Conservation (phyloP, 2,888 invertebrate genomes). For the Hoplodrina blanda region DNA sequence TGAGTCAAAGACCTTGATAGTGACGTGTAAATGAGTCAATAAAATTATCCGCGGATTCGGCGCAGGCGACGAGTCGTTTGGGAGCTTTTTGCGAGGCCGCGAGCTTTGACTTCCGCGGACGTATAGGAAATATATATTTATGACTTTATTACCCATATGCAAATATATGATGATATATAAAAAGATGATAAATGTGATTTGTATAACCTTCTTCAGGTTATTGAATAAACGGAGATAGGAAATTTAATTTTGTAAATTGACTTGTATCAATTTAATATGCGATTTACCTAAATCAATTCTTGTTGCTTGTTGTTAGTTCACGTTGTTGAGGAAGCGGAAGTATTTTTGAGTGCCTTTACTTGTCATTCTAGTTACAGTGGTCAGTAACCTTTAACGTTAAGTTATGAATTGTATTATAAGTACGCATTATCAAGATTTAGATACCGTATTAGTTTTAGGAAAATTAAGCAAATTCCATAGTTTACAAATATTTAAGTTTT, state of each 20-base stretch:
- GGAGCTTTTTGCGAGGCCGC: constrained; percentile 63
- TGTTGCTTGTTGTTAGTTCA: constrained; percentile 45
- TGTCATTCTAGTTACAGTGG: constrained; percentile 25
- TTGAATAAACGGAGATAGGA: background rate
- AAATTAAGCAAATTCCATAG: no score
- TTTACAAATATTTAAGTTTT: background rate
- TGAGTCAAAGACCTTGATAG: constrained; percentile 88
- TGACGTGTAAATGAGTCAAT: constrained; percentile 79
- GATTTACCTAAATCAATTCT: constrained; percentile 6
- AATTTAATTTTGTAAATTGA: constrained; percentile 8
- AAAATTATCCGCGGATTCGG: constrained; percentile 77
- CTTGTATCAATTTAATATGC: background rate
- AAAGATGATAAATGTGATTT: constrained; percentile 16
- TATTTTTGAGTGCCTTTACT: constrained; percentile 31
- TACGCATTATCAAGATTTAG: background rate
- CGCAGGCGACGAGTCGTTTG: constrained; percentile 60
- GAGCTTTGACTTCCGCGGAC: constrained; percentile 70
- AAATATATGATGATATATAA: constrained; percentile 37
- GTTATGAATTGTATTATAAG: background rate
- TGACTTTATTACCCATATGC: constrained; percentile 34
- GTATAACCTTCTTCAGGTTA: constrained; percentile 4
- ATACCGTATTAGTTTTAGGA: background rate
- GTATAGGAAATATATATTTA: constrained; percentile 63
- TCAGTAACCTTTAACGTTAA: constrained; percentile 40
- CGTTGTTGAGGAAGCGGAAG: constrained; percentile 62